Base-by-base conservation (phyloP, 2,888 invertebrate genomes). In the Alviniconcha strummeri region DNA sequence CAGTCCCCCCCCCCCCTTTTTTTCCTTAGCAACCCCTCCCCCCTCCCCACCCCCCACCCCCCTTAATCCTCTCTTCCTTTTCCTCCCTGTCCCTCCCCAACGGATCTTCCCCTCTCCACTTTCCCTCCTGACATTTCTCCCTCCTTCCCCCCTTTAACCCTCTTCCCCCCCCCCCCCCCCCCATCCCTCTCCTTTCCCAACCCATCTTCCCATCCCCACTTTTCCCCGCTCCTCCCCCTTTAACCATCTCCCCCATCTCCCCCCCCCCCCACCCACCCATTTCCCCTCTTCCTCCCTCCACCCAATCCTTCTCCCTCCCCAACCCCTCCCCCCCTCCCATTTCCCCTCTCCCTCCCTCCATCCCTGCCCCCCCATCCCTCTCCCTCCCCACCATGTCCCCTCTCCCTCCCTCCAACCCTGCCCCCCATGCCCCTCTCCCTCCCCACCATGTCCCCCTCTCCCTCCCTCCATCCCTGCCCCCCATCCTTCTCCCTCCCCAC, bases 341-440 rank as follows among this genome's bases (percentile, higher is more conserved):
- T 17, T n/a, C n/a, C 17, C 1, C 17, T 17, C 17, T 1, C 17
- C 19, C 6, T 78, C 19, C 55, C 8, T 36, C 5, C 56, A n/a
- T 78, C 56, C n/a, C 77, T 83, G 0, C 11, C 69, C 56, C 78
- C 56, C 78, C 56, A 55, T 78, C 78, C 56, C 78, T 78, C 57
- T 56, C 57, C 56, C 56, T 5, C 56, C 56, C 78, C 19, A 13
- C 19, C 57, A 13, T 5, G 1, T n/a, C 5, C 5, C 56, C 78
- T 57, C 57, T 78, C 78, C 56, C 57, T 78, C 78, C 7, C 7
- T 69, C 17, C n/a, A 7, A 6, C 17, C n/a, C 5, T 69, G 5
- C n/a, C 7, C n/a, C 1, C n/a, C 1, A n/a, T n/a, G 5, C 17
- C n/a, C 17, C n/a, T n/a, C 6, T n/a, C n/a, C 69, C n/a, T n/a